Conservation (phyloP, 2,888 invertebrate genomes). For the Frankliniella fusca region DNA sequence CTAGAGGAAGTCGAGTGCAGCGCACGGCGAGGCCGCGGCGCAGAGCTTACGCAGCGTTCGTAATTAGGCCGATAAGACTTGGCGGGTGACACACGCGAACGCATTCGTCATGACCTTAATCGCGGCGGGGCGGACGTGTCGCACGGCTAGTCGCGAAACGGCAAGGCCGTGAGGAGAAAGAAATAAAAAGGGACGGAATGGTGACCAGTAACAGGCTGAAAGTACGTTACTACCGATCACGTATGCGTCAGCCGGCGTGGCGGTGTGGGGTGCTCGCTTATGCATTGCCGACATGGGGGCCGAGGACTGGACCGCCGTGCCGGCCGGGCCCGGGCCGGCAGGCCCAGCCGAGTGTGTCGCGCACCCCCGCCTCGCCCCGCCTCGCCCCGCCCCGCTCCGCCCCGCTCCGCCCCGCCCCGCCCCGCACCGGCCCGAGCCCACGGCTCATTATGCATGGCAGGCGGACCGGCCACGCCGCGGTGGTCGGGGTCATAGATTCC, state of each 20-base stretch:
- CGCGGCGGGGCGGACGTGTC: not conserved
- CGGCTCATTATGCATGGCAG: not conserved
- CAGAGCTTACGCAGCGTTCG: not conserved
- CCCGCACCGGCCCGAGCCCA: too few relatives aligned
- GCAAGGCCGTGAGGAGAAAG: too few relatives aligned
- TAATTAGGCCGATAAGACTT: not conserved
- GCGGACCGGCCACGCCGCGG: not conserved
- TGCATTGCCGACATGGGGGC: too few relatives aligned
- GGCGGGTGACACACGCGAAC: not conserved
- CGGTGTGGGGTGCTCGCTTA: too few relatives aligned
- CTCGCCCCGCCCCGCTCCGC: not conserved
- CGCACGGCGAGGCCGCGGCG: not conserved
- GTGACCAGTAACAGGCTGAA: too few relatives aligned
- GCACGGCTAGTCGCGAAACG: too few relatives aligned
- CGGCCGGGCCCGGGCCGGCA: too few relatives aligned
- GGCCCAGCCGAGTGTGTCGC: not conserved
- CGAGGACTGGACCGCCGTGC: too few relatives aligned
- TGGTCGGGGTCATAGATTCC: conserved; percentile 22
- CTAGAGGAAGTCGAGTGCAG: not conserved
- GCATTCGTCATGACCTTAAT: conserved; percentile 1
- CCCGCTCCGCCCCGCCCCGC: too few relatives aligned
- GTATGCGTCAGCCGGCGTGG: too few relatives aligned
- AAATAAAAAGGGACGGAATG: too few relatives aligned
- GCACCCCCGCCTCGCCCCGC: not conserved
- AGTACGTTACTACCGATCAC: too few relatives aligned